phyloP scores from a whole-genome alignment of 1,140 invertebrate genomes.

The Drosophila dunni region DNA sequence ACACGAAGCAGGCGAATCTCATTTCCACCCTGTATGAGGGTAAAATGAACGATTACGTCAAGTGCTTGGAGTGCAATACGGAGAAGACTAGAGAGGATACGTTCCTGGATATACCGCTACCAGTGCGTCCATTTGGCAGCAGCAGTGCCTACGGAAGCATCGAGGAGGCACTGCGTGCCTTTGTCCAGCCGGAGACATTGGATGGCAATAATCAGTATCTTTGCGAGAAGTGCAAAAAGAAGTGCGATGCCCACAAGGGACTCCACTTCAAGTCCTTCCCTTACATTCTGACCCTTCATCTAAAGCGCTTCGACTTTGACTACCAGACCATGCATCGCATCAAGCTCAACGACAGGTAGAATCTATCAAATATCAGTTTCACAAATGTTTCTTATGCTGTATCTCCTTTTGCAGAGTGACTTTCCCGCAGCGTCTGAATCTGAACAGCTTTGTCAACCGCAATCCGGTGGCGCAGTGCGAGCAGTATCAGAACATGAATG shows the following conservation, averaged over 20 bases:
- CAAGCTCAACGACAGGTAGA: slow-evolving; percentile 95
- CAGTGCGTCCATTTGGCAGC: slow-evolving; percentile 93
- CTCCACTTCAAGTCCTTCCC: slow-evolving; percentile 95
- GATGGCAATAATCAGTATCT: slow-evolving; percentile 95
- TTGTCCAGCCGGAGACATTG: slow-evolving; percentile 94
- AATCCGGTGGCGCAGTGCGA: slow-evolving; percentile 47
- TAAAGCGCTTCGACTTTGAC: slow-evolving; percentile 97
- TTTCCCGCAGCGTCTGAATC: slow-evolving; percentile 92
- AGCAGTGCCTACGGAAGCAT: slow-evolving; percentile 92
- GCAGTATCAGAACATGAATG: slow-evolving; percentile 56
- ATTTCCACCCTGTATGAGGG: slow-evolving; percentile 91
- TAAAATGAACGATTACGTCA: slow-evolving; percentile 96
- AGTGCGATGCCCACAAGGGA: slow-evolving; percentile 96
- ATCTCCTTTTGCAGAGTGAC: slow-evolving; percentile 87
- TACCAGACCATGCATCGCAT: slow-evolving; percentile 94
- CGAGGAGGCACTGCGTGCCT: slow-evolving; percentile 93
- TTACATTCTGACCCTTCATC: slow-evolving; percentile 94
- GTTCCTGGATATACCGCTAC: slow-evolving; percentile 95
- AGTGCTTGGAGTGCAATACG: slow-evolving; percentile 94
- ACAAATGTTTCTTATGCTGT: not conserved
- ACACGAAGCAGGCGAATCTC: slow-evolving; percentile 92
- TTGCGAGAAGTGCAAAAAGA: slow-evolving; percentile 95
- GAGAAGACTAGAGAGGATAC: slow-evolving; percentile 94
- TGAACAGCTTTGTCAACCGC: slow-evolving; percentile 89
- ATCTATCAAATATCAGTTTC: not conserved